Evolutionary conservation across 2,113 vertebrate species (phyloP), one percentile per base, ranked within the genome.

Genomic region (Thamnaconus septentrionalis): DNA sequence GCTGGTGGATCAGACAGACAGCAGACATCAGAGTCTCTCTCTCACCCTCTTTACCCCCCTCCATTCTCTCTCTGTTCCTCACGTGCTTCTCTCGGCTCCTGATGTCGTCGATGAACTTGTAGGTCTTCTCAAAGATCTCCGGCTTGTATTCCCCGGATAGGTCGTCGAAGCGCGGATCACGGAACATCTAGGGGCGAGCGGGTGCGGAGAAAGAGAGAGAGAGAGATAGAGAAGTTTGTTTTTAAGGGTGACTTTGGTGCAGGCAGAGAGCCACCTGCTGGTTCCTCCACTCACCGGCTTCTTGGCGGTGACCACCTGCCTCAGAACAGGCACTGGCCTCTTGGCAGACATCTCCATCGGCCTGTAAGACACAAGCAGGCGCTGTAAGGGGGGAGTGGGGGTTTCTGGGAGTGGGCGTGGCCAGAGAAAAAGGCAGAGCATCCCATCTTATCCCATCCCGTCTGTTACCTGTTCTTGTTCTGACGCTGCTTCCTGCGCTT

Each of bases 91-190:
- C 97, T 52, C 66, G 82, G n/a, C 88, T 78, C 79, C 88, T 91
- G 79, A 98, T 91, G 63, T 87, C 87, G 0, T 90, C 73, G 18
- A 99, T 87, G 83, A 99, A 99, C 41, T 88, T 85, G 41, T 96
- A 98, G 0, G 96, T 97, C 82, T 95, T 93, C 73, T 93, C 90
- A 75, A 98, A 99, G 4, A 98, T 91, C 56, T 96, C 93, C 0
- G 95, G 91, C 50, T 94, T 97, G 80, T 94, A 99, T 47, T 96
- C 93, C 54, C 97, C 97, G 0, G 97, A 99, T n/a, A 98, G 88
- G 81, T 98, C 94, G 53, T 99, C 97, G 63, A 99, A 99, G 3
- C 96, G 93, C 49, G 97, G 97, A 63, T 98, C 97, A 63, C 97
- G 90, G 11, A 59, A 9, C 6, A 68, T 71, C 92, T 92, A 11